Evolutionary conservation across 2,113 vertebrate species (phyloP), one percentile per base, ranked within the genome.

Genomic region (Acrocephalus kingi): DNA sequence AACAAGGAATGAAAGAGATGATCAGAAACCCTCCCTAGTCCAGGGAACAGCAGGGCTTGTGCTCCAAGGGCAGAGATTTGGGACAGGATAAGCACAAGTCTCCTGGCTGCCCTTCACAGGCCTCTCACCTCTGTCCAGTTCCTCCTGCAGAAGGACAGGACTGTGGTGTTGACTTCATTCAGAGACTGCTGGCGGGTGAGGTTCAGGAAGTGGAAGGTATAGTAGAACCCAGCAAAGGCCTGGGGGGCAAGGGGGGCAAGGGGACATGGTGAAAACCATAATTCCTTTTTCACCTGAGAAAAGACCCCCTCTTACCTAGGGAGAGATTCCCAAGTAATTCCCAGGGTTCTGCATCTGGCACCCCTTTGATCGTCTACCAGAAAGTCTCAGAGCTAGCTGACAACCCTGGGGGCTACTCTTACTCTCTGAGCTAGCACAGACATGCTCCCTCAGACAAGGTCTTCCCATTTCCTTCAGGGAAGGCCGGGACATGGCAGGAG

Each of bases 221-320:
- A 97, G 85, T 98, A 98, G 95, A 98, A 99, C 33, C 94, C 98
- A 72, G 98, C 97, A 0, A 99, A 99, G 14, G 98, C 98, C 98
- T 99, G 72, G 2, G 25, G 45, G 20, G 6, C 21, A 73, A 43
- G 72, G 2, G 25, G 45, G 20, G 5, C 21, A 73, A 43, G 11
- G 6, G 12, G 9, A 37, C 30, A 20, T 11, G 4, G 17, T 56
- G 51, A 89, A 58, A 93, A 13, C 7, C 31, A 27, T 39, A 58
- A 31, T 11, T 49, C 13, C 66, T 71, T 66, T 43, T 11, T 62
- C 33, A 58, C 5, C 8, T 3, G 11, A 22, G 20, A n/a, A 18
- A 48, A 43, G 7, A 55, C 13, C 13, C 8, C 5, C 41, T 43
- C 39, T 46, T 49, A 33, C 15, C 13, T 31, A 10, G 6, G 11